phyloP scores from a whole-genome alignment of 2,797 vertebrate genomes.

The Microctenopoma steveboyesi region DNA sequence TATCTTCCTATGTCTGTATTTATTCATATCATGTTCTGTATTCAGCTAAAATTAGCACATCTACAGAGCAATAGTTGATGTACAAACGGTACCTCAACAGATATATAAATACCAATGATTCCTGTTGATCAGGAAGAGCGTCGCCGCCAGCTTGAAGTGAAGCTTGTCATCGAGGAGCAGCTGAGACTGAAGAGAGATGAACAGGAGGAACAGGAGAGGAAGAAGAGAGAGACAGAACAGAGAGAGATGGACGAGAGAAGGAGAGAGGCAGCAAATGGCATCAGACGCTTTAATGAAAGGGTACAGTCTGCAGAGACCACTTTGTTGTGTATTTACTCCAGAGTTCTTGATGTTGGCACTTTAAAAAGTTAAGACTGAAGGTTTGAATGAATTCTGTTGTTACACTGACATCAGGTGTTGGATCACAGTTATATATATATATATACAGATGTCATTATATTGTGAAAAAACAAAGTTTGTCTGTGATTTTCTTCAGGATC shows the following conservation, averaged over 20 bases:
- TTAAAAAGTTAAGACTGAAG: background rate
- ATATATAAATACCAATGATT: background rate
- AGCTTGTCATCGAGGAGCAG: conserved; percentile 82
- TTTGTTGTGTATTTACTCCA: background rate
- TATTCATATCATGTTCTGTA: background rate
- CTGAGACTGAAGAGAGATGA: conserved; percentile 82
- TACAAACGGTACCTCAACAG: background rate
- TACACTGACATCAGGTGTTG: background rate
- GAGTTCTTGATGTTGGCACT: background rate
- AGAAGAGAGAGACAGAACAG: conserved; percentile 78
- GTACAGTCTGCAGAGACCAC: conserved; percentile 61
- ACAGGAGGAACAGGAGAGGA: conserved; percentile 78
- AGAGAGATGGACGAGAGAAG: conserved; percentile 83
- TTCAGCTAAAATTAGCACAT: background rate
- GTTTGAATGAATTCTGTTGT: too few species aligned
- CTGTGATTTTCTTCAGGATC: conserved; percentile 81
- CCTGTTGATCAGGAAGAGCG: conserved; percentile 73
- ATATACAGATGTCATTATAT: too few species aligned
- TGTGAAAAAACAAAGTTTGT: background rate
- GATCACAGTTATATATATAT: background rate
- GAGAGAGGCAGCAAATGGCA: conserved; percentile 77
- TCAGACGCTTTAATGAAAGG: conserved; percentile 86
- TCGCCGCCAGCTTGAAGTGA: conserved; percentile 82
- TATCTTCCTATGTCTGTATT: background rate
- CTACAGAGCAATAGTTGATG: background rate